These are phyloP conservation scores for Drosophila ustulata DNA, from an alignment of 2,888 invertebrate genomes.

Conservation along the genomic window DNA sequence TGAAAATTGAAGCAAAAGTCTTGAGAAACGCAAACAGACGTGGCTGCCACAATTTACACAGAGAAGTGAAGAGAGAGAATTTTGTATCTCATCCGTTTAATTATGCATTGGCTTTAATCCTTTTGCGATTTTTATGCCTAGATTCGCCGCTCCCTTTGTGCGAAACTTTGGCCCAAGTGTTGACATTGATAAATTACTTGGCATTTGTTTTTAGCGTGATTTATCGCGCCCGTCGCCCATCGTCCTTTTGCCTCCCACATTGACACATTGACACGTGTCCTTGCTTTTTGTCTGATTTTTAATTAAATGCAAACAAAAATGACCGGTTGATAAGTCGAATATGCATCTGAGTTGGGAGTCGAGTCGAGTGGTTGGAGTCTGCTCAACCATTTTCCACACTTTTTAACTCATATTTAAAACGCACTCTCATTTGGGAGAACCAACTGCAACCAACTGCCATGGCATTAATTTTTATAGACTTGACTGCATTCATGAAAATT, in stretches of 20 bases:
- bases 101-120: constrained; percentile 81
- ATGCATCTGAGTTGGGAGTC: constrained; percentile 8
- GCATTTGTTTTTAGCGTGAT: constrained; percentile 83
- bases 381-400: constrained; percentile 48
- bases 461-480: constrained; percentile 80
- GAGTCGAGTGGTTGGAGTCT: constrained; percentile 16
- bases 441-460: constrained; percentile 64
- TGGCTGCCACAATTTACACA: constrained; percentile 55
- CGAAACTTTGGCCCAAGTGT: constrained; percentile 59
- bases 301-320: constrained; percentile 84
- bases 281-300: constrained; percentile 79
- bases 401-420: constrained; percentile 78
- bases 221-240: constrained; percentile 73
- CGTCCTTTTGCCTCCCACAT: not conserved
- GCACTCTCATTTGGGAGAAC: constrained; percentile 46
- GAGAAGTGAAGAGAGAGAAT: constrained; percentile 33
- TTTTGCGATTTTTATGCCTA: constrained; percentile 52
- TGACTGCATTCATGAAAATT: constrained; percentile 79
- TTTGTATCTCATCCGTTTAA: constrained; percentile 48
- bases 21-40: constrained; percentile 73
- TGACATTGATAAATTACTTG: constrained; percentile 84
- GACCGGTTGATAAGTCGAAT: constrained; percentile 80
- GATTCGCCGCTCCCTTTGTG: constrained; percentile 25
- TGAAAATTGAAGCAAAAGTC: constrained; percentile 74
- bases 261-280: constrained; percentile 83